phyloP scores from a whole-genome alignment of 2,113 vertebrate species.

The Cnemophilus loriae region DNA sequence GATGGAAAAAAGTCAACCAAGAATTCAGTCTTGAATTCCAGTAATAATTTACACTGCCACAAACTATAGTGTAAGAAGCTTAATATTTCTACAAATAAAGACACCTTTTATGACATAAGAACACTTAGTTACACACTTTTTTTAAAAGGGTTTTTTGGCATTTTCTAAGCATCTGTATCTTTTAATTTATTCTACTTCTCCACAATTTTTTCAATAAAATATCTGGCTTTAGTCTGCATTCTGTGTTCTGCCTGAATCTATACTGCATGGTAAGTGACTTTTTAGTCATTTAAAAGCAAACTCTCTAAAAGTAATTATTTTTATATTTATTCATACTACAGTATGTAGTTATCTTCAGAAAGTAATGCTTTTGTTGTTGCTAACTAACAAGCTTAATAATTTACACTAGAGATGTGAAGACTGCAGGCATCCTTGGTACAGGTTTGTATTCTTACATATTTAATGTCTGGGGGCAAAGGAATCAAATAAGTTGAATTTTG shows the following conservation, averaged over 20 bases:
- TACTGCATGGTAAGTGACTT: neutral
- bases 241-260: neutral
- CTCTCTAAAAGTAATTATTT: neutral
- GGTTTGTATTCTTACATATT: neutral
- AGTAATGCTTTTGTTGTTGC: neutral
- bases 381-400: neutral
- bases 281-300: neutral
- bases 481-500: neutral
- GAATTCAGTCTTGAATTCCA: neutral
- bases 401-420: neutral
- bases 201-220: neutral
- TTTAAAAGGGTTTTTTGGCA: neutral
- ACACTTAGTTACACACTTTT: neutral
- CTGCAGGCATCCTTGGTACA: neutral
- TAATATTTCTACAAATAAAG: neutral
- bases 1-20: neutral
- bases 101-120: neutral
- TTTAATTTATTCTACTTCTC: neutral
- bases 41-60: neutral
- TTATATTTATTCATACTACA: too few species aligned
- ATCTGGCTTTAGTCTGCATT: neutral
- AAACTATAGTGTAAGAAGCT: neutral
- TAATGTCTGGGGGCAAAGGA: neutral
- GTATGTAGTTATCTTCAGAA: neutral
- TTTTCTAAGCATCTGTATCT: neutral